Evolutionary conservation across 2,888 invertebrate genomes (phyloP).

Genomic region (Osedax frankpressi): DNA sequence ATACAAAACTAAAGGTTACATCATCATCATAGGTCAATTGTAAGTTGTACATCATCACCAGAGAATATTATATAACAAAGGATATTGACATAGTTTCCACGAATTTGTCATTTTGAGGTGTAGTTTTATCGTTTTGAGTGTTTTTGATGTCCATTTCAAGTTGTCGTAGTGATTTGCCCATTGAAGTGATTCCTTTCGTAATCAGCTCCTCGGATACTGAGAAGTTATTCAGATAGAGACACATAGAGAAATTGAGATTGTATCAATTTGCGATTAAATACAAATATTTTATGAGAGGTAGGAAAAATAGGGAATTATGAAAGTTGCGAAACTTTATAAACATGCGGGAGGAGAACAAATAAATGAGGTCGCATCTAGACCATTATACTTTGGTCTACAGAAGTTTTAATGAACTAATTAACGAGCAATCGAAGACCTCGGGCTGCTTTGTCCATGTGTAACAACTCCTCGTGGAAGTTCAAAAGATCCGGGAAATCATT

Average conservation of each 20-base stretch:
- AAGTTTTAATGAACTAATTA: no score
- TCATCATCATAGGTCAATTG: background rate
- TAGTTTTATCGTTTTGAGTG: slow-evolving; percentile 59
- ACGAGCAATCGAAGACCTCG: no score
- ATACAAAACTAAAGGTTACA: background rate
- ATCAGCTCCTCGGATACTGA: slow-evolving; percentile 49
- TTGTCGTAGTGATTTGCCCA: slow-evolving; percentile 74
- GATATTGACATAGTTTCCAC: slow-evolving; percentile 74
- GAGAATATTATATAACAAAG: slow-evolving; percentile 41
- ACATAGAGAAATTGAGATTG: no score
- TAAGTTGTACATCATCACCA: background rate
- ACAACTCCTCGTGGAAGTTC: slow-evolving; percentile 71
- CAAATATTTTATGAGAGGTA: no score
- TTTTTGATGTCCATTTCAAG: slow-evolving; percentile 79
- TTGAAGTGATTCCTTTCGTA: slow-evolving; percentile 54
- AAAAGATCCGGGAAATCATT: slow-evolving; percentile 72
- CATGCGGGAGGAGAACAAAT: no score
- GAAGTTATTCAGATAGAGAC: no score
- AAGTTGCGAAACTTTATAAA: no score
- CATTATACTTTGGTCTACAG: no score
- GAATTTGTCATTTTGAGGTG: slow-evolving; percentile 57
- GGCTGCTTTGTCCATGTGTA: slow-evolving; percentile 77
- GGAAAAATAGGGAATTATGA: no score
- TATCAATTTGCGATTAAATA: no score
- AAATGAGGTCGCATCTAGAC: no score